Evolutionary conservation across 2,797 vertebrate genomes (phyloP), one percentile per base, ranked within the genome.

Genomic region (Sebastes alutus): DNA sequence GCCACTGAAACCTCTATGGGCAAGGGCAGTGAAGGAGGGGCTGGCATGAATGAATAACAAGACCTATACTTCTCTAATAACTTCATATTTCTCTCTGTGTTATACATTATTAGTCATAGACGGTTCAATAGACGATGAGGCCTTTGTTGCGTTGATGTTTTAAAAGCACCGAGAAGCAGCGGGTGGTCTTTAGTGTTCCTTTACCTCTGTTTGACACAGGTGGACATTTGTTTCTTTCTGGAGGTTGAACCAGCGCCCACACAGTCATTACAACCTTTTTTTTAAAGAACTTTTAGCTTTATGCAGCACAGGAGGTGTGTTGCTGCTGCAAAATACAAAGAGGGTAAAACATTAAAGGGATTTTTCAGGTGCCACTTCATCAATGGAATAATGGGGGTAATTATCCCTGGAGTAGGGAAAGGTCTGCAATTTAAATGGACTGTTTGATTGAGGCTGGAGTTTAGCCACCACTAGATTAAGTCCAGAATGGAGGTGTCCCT

Each of bases 331-430:
- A 88, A 93, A 93, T 78, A 92, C 92, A 94, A 94, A 93, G 87
- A 78, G 82, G 64, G 70, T 91, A 87, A 91, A 93, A 95, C 93
- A 95, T 95, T 92, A 95, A 95, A 95, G 93, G 90, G 93, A 91
- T 92, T 91, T 89, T 90, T 92, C 89, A 90, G 90, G 88, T 89
- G 90, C 89, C 83, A 88, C 90, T 94, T 92, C 90, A 89, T 94
- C 92, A 93, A 92, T 93, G 90, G 89, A 95, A 94, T 95, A 95
- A 95, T 94, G 89, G 90, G 89, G 87, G 90, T 94, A 95, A 95
- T 95, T 95, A 94, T 94, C 92, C 83, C 78, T 85, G 55, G 87
- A 93, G 90, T 90, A 83, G 92, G 81, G 88, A 92, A 88, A 94
- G 93, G 93, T 87, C 90, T 90, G 89, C 82, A 73, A 91, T 93